Evolutionary conservation across 2,113 vertebrate genomes (phyloP), one percentile per base, ranked within the genome.

Genomic region (Aptenodytes patagonicus): DNA sequence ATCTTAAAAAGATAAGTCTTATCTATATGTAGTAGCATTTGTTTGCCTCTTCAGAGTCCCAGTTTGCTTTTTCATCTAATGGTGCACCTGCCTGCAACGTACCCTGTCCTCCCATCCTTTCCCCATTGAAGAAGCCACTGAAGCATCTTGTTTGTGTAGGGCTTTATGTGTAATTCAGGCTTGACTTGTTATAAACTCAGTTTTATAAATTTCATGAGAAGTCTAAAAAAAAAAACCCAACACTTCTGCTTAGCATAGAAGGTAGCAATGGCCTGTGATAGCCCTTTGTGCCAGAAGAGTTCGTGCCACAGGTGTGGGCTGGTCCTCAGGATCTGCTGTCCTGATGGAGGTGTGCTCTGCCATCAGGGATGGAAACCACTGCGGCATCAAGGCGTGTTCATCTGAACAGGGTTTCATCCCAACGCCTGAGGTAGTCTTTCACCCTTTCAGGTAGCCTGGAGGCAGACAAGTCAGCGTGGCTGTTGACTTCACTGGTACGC

Each of bases 51-150:
- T 83, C 16, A 36, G 71, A 52, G 42, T 87, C 31, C 14, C 7
- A 28, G 38, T 47, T 69, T 66, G 17, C 62, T 65, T 81, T 90
- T 83, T 71, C 22, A 42, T 44, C 24, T 58, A 17, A 17, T 19
- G 26, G 16, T 47, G 46, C 1, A 0, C 47, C 17, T 69, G 57
- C 17, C 12, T 6, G 10, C 25, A 26, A 0, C 1, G 15, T 46
- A 38, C 13, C 6, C 16, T 29, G 13, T 47, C 47, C 18, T 86
- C 16, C 22, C 26, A 17, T 20, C 18, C 22, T 64, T 78, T 36
- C 13, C 47, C 19, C 9, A 4, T 9, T 38, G 81, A 80, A 57
- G 73, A 46, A 79, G 29, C 21, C 4, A 24, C 38, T 76, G 51
- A 71, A 55, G 11, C 24, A 29, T 18, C 36, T 57, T 66, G 16